Base-by-base conservation (phyloP, 1,140 invertebrate species). In the Pseudomyrmex gracilis region DNA sequence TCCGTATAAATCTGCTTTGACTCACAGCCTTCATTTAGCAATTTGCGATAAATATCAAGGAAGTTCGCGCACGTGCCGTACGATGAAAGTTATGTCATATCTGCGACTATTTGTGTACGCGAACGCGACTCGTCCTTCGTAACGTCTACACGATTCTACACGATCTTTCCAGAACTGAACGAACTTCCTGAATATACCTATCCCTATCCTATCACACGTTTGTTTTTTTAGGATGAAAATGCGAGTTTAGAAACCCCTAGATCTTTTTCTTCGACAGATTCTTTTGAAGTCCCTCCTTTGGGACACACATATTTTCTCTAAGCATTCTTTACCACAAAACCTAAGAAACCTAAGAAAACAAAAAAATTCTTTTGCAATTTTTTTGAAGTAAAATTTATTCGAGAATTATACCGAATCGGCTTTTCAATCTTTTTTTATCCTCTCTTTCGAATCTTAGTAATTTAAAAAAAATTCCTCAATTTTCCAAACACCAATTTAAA, bases 41-140 rank as follows among this genome's bases (percentile, higher is more conserved):
- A 10, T 5, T 73, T 61, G 7, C 10, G 71, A 73, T 73, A 61
- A 73, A 73, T 51, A 61, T 73, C 53, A 45, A 34, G 43, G 22
- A 12, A 22, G 60, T 10, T 60, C 20, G 2, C 47, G 45, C 20
- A 24, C 20, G 20, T 74, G 73, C 20, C 20, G 22, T 5, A 34
- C 15, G 45, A 74, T 74, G 47, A 22, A 74, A 74, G 15, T 74
- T 74, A 63, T 74, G 47, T 63, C 43, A 49, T 63, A 20, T 74
- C 71, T 12, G 9, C 1, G 49, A 74, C 9, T 8, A 74, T 74
- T 74, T 47, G 45, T 45, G 57, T 60, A 60, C 13, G 7, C 4
- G 63, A 61, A 47, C 34, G 34, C 34, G 43, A 7, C 15, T n/a
- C 45, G 73, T n/a, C 58, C 58, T 63, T 74, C 45, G 43, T 9